These are phyloP conservation scores for Bilobella aurantiaca DNA, from an alignment of 1,140 invertebrate species.

Conservation along the genomic window DNA sequence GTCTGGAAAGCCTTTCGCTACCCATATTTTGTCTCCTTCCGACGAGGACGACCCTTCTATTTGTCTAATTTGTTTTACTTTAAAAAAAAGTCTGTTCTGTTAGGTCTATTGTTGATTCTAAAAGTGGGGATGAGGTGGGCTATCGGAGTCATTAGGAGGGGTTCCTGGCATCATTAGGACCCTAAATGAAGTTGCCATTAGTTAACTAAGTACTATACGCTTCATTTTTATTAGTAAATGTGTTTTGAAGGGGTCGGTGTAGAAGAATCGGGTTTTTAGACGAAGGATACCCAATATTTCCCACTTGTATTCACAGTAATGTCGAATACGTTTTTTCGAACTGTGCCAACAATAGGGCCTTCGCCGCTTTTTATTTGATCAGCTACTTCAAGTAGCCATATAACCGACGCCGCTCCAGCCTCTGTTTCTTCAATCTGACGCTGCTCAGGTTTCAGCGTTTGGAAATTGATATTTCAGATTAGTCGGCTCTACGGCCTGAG, in stretches of 20 bases:
- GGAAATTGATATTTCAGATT: too few relatives aligned
- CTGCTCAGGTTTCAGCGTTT: too few relatives aligned
- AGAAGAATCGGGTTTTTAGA: background rate
- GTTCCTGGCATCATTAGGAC: background rate
- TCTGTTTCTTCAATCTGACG: background rate
- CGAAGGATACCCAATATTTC: constrained; percentile 7
- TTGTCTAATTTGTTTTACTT: too few relatives aligned
- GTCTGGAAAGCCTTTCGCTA: too few relatives aligned
- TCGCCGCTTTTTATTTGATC: background rate
- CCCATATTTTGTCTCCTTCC: too few relatives aligned
- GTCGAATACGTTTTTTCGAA: too few relatives aligned
- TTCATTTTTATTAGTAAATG: background rate
- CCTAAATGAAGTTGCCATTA: background rate
- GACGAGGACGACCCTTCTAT: too few relatives aligned
- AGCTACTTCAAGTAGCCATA: background rate
- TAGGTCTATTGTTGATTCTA: background rate
- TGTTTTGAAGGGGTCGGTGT: background rate
- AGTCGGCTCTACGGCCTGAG: too few relatives aligned
- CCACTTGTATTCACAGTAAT: too few relatives aligned
- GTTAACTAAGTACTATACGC: background rate
- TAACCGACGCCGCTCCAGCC: background rate
- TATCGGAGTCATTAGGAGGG: background rate
- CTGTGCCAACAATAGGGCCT: constrained; percentile 5
- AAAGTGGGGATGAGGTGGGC: background rate
- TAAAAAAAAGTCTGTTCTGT: too few relatives aligned